Conservation (phyloP, 2,113 vertebrate genomes). For the Otis tarda region DNA sequence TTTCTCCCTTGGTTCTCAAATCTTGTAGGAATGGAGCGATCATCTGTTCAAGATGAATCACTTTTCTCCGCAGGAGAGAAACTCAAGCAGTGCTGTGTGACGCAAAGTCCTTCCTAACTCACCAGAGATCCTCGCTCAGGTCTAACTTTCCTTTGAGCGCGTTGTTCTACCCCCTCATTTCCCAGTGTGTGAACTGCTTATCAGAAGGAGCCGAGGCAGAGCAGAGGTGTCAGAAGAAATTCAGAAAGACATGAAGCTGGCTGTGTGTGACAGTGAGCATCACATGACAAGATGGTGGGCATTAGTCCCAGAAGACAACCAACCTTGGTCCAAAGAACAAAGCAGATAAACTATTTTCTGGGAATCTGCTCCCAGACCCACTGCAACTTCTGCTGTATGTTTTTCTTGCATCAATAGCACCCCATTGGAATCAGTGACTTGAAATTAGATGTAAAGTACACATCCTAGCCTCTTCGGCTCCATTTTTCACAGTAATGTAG, state of each 20-base stretch:
- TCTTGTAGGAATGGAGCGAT: neutral
- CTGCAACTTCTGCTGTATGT: neutral
- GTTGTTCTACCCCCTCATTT: conserved; percentile 48
- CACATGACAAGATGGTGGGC: neutral
- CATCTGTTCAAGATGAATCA: conserved; percentile 34
- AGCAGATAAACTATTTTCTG: neutral
- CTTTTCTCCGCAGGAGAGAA: conserved; percentile 22
- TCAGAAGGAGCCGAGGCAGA: conserved; percentile 10
- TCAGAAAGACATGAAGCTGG: neutral
- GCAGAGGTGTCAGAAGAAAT: conserved; percentile 25
- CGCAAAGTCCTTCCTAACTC: neutral
- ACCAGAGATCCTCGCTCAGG: neutral
- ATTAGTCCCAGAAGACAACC: neutral
- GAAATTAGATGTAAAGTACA: neutral
- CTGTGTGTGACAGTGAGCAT: neutral
- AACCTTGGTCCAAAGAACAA: neutral
- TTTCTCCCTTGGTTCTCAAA: neutral
- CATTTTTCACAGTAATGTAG: neutral
- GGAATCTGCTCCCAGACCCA: neutral
- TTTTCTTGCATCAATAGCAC: neutral
- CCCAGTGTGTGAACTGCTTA: neutral
- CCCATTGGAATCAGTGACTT: neutral
- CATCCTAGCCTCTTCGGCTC: neutral
- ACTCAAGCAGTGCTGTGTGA: conserved; percentile 6
- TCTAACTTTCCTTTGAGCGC: conserved; percentile 39